Percentiles rank a stretch among this genome's conserved stretches.
These are phyloP conservation scores for Acleris holmiana DNA, from an alignment of 2,888 invertebrate genomes.

Conservation along the genomic window DNA sequence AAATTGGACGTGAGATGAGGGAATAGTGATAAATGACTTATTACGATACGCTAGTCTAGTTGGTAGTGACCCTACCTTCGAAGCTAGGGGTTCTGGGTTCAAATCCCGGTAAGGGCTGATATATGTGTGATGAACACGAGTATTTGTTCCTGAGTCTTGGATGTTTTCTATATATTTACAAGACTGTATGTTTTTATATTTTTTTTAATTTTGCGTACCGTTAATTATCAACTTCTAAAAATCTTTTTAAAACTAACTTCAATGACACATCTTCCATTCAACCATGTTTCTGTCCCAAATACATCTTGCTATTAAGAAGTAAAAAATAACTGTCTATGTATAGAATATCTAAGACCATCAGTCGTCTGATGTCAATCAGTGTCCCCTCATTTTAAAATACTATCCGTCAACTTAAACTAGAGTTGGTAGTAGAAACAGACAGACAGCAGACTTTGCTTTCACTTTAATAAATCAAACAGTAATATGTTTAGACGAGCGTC, in stretches of 20 bases:
- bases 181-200: too few species aligned
- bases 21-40: too few species aligned
- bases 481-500: too few species aligned
- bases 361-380: conserved; percentile 63
- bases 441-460: conserved; percentile 13
- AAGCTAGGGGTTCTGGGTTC: too few species aligned
- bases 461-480: background rate
- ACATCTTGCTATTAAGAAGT: conserved; percentile 7
- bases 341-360: conserved; percentile 43
- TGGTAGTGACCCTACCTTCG: too few species aligned
- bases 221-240: background rate
- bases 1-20: too few species aligned
- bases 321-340: conserved; percentile 25
- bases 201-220: background rate
- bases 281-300: conserved; percentile 14
- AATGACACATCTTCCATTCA: conserved; percentile 10
- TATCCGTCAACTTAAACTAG: conserved; percentile 58
- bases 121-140: too few species aligned
- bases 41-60: too few species aligned
- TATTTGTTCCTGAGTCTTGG: too few species aligned
- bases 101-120: too few species aligned
- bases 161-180: too few species aligned
- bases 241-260: conserved; percentile 1
- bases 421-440: conserved; percentile 3
- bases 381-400: conserved; percentile 55